Conservation (phyloP, 2,888 invertebrate genomes). For the Fragum sueziense region DNA sequence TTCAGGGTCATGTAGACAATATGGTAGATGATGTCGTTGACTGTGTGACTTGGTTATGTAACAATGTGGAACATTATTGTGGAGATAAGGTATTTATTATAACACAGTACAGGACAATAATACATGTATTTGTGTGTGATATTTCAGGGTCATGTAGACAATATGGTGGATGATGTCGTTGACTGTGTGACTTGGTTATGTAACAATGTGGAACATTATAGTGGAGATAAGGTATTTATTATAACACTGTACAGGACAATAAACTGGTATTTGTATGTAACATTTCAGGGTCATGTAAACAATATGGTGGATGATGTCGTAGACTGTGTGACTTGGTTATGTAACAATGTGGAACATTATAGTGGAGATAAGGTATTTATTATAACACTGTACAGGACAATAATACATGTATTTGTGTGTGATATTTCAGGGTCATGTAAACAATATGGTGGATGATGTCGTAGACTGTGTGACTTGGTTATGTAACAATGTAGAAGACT, state of each 20-base stretch:
- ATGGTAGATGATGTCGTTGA: constrained; percentile 81
- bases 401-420: too few species aligned
- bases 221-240: constrained; percentile 79
- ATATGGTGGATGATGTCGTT: constrained; percentile 80
- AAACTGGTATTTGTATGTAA: too few species aligned
- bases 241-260: too few species aligned
- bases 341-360: too few species aligned
- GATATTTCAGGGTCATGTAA: constrained; percentile 80
- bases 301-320: too few species aligned
- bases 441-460: constrained; percentile 81
- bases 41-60: constrained; percentile 75
- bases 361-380: too few species aligned
- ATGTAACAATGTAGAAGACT: constrained; percentile 70
- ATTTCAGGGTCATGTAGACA: constrained; percentile 80
- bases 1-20: constrained; percentile 81
- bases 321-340: too few species aligned
- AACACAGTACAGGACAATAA: too few species aligned
- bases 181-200: constrained; percentile 78
- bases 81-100: constrained; percentile 80
- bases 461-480: constrained; percentile 79
- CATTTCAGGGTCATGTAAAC: too few species aligned
- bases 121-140: too few species aligned
- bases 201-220: constrained; percentile 72
- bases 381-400: too few species aligned
- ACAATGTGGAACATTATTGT: constrained; percentile 73